These are phyloP conservation scores for Piaya cayana DNA, from an alignment of 2,113 vertebrate species.

Conservation along the genomic window DNA sequence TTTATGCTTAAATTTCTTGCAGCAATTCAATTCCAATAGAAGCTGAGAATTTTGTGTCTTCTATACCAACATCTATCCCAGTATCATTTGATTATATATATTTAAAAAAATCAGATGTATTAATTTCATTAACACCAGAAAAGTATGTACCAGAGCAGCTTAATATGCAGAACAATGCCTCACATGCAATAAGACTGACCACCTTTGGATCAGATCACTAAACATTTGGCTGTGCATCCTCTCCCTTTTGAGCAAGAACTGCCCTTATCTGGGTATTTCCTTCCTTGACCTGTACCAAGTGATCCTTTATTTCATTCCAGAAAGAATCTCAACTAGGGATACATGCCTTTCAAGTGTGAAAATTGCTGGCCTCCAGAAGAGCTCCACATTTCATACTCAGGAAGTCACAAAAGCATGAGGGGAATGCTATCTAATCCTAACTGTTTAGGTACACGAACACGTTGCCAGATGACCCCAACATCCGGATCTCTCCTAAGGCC, in stretches of 20 bases:
- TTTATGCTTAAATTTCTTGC: neutral
- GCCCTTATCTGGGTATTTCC: neutral
- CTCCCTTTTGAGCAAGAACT: neutral
- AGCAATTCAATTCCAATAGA: neutral
- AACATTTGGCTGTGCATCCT: neutral
- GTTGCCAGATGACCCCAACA: neutral
- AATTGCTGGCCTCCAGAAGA: neutral
- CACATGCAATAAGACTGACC: neutral
- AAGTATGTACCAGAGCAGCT: neutral
- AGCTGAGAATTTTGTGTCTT: neutral
- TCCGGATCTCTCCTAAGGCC: neutral
- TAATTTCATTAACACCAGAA: neutral
- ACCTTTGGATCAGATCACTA: neutral
- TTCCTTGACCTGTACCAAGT: neutral
- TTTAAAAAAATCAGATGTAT: neutral
- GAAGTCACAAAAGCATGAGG: neutral
- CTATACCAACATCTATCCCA: neutral
- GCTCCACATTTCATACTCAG: neutral
- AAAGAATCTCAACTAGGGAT: neutral
- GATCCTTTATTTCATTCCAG: neutral
- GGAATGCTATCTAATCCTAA: conserved; percentile 18
- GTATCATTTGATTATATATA: neutral
- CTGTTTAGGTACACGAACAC: neutral
- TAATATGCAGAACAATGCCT: neutral
- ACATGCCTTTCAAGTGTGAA: conserved; percentile 5